A percentile compares a stretch with the other conserved stretches of the same genome.
Conservation (phyloP, 2,113 vertebrate species). For the Microcebus ravelobensis region DNA sequence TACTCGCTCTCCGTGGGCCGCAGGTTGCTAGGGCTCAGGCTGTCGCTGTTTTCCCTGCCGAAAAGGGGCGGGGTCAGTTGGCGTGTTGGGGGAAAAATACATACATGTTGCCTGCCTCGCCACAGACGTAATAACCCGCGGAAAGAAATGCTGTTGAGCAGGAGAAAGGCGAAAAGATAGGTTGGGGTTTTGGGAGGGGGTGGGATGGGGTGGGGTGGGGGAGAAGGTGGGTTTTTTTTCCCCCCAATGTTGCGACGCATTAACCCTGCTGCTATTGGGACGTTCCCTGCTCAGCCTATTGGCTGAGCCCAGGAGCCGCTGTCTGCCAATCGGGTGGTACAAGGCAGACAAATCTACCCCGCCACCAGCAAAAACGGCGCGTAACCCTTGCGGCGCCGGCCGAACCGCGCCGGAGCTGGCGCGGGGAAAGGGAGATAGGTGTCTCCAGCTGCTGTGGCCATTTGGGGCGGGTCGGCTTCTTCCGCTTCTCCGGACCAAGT, state of each 20-base stretch:
- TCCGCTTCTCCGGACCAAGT: conserved; percentile 60
- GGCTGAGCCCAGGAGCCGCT: conserved; percentile 75
- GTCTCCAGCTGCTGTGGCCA: conserved; percentile 76
- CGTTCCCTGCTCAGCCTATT: conserved; percentile 80
- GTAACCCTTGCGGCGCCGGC: conserved; percentile 80
- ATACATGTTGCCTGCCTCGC: conserved; percentile 48
- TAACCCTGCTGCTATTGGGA: conserved; percentile 79
- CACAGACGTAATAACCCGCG: conserved; percentile 1
- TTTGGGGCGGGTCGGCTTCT: conserved; percentile 75
- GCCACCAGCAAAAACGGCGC: conserved; percentile 81
- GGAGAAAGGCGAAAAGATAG: conserved; percentile 60
- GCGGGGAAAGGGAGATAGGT: conserved; percentile 73
- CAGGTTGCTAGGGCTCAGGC: conserved; percentile 79
- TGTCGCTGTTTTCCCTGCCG: conserved; percentile 54
- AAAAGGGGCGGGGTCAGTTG: conserved; percentile 61
- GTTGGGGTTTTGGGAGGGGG: background rate
- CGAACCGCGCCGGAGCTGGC: conserved; percentile 73
- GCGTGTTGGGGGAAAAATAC: conserved; percentile 2
- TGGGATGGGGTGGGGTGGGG: background rate
- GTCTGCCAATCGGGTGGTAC: conserved; percentile 86
- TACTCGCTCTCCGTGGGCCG: conserved; percentile 59
- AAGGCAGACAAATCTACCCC: conserved; percentile 86
- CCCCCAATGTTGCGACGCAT: conserved; percentile 69
- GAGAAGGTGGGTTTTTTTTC: background rate
- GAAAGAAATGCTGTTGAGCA: conserved; percentile 28